Conservation (phyloP, 2,113 vertebrate species). For the Microcebus murinus region DNA sequence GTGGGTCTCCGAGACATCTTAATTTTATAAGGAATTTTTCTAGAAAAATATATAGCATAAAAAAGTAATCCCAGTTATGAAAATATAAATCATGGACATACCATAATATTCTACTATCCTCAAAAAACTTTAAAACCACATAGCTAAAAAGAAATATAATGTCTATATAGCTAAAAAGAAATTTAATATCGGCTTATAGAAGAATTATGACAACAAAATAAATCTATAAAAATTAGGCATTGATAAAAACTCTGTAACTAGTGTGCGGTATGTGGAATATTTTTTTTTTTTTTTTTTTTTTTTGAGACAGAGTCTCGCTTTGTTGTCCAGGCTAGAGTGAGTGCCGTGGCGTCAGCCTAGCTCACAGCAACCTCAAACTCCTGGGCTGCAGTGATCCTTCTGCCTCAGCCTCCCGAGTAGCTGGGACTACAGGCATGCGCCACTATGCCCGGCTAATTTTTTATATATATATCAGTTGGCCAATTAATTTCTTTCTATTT, state of each 20-base stretch:
- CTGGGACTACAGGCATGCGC: too few relatives aligned
- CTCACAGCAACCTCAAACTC: too few relatives aligned
- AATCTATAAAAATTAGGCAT: background rate
- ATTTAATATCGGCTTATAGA: background rate
- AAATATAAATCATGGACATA: constrained; percentile 13
- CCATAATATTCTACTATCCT: background rate
- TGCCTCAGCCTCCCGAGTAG: too few relatives aligned
- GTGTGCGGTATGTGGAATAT: background rate
- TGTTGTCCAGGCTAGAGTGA: too few relatives aligned
- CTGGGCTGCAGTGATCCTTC: too few relatives aligned
- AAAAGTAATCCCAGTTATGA: background rate
- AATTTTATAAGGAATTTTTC: constrained; percentile 10
- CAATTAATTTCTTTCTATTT: too few relatives aligned
- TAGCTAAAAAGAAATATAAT: background rate
- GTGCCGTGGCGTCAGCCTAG: too few relatives aligned
- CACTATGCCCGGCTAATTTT: too few relatives aligned
- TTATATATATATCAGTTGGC: too few relatives aligned
- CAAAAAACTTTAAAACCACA: background rate
- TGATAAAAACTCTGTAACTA: background rate
- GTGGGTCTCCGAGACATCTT: background rate
- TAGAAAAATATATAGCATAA: background rate
- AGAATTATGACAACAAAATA: constrained; percentile 4
- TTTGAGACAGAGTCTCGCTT: too few relatives aligned
- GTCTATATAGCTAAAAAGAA: background rate
- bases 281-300: too few relatives aligned